Percentiles rank a stretch among this genome's conserved stretches.
Evolutionary conservation across 1,140 invertebrate genomes (phyloP).

Genomic region (Globodera rostochiensis): DNA sequence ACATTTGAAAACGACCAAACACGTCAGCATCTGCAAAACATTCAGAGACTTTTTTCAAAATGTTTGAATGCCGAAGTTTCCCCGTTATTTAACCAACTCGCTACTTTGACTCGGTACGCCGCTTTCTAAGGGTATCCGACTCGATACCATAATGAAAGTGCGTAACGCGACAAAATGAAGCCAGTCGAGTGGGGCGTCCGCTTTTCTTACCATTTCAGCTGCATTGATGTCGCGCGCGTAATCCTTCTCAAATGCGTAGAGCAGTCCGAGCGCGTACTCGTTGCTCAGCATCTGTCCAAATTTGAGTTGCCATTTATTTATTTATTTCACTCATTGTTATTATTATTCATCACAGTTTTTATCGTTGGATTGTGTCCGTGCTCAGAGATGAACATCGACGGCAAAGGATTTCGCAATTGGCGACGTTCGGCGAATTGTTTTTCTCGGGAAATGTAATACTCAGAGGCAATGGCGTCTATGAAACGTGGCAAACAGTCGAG

Average conservation of each 20-base stretch:
- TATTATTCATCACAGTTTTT: background rate
- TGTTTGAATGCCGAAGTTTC: too few species aligned
- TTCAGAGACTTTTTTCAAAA: too few species aligned
- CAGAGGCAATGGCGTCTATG: background rate
- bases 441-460: background rate
- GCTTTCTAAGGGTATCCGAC: too few species aligned
- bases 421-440: background rate
- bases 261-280: background rate
- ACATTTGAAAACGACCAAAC: background rate
- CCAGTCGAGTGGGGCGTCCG: background rate
- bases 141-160: too few species aligned
- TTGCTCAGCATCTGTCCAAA: background rate
- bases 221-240: background rate
- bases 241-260: background rate
- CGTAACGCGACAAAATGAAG: too few species aligned
- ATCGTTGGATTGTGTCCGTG: background rate
- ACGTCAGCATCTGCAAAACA: background rate
- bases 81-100: too few species aligned
- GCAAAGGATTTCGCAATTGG: background rate
- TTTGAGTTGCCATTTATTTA: background rate
- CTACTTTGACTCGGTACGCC: too few species aligned
- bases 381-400: background rate
- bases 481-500: background rate
- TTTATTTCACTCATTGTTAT: background rate
- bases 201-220: background rate